Conservation (phyloP, 64 coral and sea anemone species). For the Dendronephthya gigantea region DNA sequence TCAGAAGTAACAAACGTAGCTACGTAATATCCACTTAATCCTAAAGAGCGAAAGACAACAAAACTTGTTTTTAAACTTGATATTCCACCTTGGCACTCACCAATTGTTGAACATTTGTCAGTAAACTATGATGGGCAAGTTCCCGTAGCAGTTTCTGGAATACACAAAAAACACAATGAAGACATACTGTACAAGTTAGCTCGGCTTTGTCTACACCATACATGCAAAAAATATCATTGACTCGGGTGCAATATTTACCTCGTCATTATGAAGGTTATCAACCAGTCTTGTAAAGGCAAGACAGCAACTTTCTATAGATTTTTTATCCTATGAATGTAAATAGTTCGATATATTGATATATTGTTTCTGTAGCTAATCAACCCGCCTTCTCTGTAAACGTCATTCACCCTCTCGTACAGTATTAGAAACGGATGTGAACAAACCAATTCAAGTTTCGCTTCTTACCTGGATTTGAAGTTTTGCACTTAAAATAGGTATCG, state of each 20-base stretch:
- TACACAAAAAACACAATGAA: not conserved
- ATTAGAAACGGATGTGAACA: too few relatives aligned
- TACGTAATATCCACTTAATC: too few relatives aligned
- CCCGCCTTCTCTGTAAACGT: too few relatives aligned
- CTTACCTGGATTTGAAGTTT: slow-evolving; percentile 88
- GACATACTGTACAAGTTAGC: not conserved
- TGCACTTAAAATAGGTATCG: slow-evolving; percentile 73
- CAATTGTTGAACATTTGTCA: slow-evolving; percentile 85
- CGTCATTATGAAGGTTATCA: slow-evolving; percentile 89
- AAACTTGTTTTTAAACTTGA: not conserved
- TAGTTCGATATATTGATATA: too few relatives aligned
- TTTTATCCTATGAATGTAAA: slow-evolving; percentile 71
- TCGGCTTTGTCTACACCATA: not conserved
- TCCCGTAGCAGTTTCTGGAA: slow-evolving; percentile 71
- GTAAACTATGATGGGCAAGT: slow-evolving; percentile 74
- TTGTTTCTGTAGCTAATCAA: too few relatives aligned
- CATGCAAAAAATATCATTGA: not conserved
- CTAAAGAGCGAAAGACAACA: not conserved
- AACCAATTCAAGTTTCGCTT: not conserved
- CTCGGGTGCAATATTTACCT: slow-evolving; percentile 33
- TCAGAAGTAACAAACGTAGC: too few relatives aligned
- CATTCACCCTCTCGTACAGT: too few relatives aligned
- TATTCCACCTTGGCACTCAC: slow-evolving; percentile 19
- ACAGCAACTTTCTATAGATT: slow-evolving; percentile 94
- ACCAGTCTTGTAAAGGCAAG: slow-evolving; percentile 89